These are phyloP conservation scores for Monopis laevigella DNA, from an alignment of 2,888 invertebrate genomes.

Conservation along the genomic window DNA sequence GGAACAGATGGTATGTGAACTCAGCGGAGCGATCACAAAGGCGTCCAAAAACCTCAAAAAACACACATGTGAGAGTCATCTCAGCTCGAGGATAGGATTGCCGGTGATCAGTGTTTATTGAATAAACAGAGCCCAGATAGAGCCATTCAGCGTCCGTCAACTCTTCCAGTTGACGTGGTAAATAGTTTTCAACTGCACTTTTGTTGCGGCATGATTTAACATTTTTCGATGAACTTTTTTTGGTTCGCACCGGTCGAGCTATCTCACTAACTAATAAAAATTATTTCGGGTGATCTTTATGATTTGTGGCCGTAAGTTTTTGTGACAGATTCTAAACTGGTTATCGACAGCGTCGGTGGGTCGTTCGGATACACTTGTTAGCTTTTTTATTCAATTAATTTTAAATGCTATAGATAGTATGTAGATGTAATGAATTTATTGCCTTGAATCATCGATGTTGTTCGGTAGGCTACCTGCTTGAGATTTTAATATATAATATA, in stretches of 20 bases:
- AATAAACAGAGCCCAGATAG: conserved; percentile 11
- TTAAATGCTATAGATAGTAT: too few relatives aligned
- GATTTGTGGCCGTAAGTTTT: background rate
- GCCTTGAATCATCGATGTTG: too few relatives aligned
- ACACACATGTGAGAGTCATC: conserved; percentile 12
- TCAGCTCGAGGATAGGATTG: conserved; percentile 8
- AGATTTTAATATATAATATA: too few relatives aligned
- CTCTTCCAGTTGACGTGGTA: conserved; percentile 11
- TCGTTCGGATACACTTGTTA: background rate
- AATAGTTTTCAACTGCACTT: conserved; percentile 12
- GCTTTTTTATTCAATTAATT: conserved; percentile 3
- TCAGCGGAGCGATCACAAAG: conserved; percentile 8
- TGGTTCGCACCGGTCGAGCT: background rate
- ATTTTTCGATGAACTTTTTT: conserved; percentile 9
- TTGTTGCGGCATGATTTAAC: conserved; percentile 10
- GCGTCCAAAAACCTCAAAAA: conserved; percentile 7
- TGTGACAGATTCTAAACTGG: background rate
- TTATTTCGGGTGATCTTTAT: conserved; percentile 8
- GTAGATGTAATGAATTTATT: too few relatives aligned
- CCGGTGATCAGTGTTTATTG: conserved; percentile 11
- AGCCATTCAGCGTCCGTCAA: conserved; percentile 11
- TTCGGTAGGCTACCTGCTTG: too few relatives aligned
- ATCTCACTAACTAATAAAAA: conserved; percentile 10
- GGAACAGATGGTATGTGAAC: conserved; percentile 8
- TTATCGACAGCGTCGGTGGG: conserved; percentile 7